Percentiles rank a stretch among this genome's conserved stretches.
Evolutionary conservation across 2,888 invertebrate species (phyloP).

Genomic region (Cheilosia variabilis): DNA sequence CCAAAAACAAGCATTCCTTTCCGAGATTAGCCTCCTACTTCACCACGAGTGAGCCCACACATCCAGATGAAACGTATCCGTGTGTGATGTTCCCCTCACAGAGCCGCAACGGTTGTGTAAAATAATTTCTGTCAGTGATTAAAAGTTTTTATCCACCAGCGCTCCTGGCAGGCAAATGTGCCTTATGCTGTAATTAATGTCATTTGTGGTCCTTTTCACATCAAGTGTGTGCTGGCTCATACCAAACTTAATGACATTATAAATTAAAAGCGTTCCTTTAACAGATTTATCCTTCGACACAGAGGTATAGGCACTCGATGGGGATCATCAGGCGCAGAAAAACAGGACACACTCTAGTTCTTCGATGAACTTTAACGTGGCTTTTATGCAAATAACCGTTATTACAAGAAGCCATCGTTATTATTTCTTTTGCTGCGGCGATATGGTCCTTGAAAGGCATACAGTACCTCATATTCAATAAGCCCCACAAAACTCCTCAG

Average conservation of each 20-base stretch:
- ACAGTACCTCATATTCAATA: slow-evolving; percentile 82
- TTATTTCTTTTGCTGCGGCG: slow-evolving; percentile 62
- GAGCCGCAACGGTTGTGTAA: slow-evolving; percentile 39
- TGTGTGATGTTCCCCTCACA: background rate
- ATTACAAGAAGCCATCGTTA: slow-evolving; percentile 75
- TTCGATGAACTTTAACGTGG: slow-evolving; percentile 83
- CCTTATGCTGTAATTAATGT: slow-evolving; percentile 71
- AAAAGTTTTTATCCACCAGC: slow-evolving; percentile 71
- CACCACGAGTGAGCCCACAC: slow-evolving; percentile 20
- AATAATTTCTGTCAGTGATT: slow-evolving; percentile 77
- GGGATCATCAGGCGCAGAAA: slow-evolving; percentile 58
- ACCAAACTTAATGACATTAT: slow-evolving; percentile 27
- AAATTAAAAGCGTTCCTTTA: slow-evolving; percentile 46
- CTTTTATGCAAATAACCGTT: slow-evolving; percentile 83
- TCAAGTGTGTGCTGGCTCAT: slow-evolving; percentile 75
- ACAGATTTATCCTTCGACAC: slow-evolving; percentile 9
- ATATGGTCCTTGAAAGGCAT: slow-evolving; percentile 27
- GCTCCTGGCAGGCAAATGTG: slow-evolving; percentile 38
- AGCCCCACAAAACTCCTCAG: slow-evolving; percentile 78
- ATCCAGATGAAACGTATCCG: slow-evolving; percentile 15
- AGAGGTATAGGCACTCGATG: slow-evolving; percentile 19
- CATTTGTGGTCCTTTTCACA: slow-evolving; percentile 74
- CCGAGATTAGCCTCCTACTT: slow-evolving; percentile 56
- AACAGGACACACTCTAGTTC: slow-evolving; percentile 57
- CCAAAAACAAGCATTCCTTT: slow-evolving; percentile 56